A percentile compares a stretch with the other conserved stretches of the same genome.
phyloP scores from a whole-genome alignment of 2,888 invertebrate species.

The Hemistola chrysoprasaria region DNA sequence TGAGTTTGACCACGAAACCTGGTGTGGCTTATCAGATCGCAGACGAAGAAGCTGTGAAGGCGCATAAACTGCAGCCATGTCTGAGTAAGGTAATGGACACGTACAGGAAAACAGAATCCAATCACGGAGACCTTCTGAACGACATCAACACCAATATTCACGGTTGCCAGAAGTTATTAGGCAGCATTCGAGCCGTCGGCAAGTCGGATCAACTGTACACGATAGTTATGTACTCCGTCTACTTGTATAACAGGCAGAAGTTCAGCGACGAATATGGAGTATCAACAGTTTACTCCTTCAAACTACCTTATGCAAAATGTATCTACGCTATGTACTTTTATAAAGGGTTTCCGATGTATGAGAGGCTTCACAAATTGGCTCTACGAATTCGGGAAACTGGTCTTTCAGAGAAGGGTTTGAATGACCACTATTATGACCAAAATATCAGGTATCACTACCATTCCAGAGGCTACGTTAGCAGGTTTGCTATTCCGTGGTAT shows the following conservation, averaged over 20 bases:
- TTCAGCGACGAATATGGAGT: constrained; percentile 41
- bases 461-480: constrained; percentile 9
- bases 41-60: constrained; percentile 28
- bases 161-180: constrained; percentile 29
- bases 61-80: constrained; percentile 44
- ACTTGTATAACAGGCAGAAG: constrained; percentile 35
- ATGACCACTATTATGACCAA: constrained; percentile 28
- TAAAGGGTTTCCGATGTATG: constrained; percentile 54
- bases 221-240: constrained; percentile 37
- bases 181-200: constrained; percentile 44
- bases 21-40: constrained; percentile 26
- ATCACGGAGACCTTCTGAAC: constrained; percentile 1
- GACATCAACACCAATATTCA: constrained; percentile 1
- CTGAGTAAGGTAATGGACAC: constrained; percentile 38
- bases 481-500: constrained; percentile 44
- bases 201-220: constrained; percentile 39
- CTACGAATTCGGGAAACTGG: constrained; percentile 50
- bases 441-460: constrained; percentile 25
- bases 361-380: constrained; percentile 32
- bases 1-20: constrained; percentile 37
- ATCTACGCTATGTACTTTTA: constrained; percentile 52
- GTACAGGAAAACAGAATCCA: constrained; percentile 19
- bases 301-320: constrained; percentile 40
- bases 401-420: constrained; percentile 33
- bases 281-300: constrained; percentile 31